phyloP scores from a whole-genome alignment of 2,797 vertebrate species.

The Bradypodion ventrale region DNA sequence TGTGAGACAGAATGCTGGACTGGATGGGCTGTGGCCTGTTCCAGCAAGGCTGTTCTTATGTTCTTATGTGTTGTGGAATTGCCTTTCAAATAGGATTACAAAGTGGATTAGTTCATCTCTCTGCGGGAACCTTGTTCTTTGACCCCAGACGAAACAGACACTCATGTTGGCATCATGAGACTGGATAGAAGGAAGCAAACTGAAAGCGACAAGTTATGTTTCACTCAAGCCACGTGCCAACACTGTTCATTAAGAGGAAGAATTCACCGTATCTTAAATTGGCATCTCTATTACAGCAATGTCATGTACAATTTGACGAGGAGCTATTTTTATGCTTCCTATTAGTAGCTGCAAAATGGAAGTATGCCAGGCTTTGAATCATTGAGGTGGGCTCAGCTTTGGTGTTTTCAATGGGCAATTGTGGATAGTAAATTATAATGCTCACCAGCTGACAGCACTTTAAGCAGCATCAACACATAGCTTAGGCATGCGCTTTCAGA shows the following conservation, averaged over 20 bases:
- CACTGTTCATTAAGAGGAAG: slow-evolving; percentile 20
- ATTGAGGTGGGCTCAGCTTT: slow-evolving; percentile 30
- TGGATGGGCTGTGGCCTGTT: no score
- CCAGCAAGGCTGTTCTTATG: no score
- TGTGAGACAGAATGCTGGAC: no score
- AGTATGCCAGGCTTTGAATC: slow-evolving; percentile 62
- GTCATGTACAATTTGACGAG: slow-evolving; percentile 55
- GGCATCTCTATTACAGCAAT: slow-evolving; percentile 61
- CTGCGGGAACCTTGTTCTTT: neutral
- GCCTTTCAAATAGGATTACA: slow-evolving; percentile 14
- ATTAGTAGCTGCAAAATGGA: slow-evolving; percentile 54
- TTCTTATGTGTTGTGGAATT: neutral
- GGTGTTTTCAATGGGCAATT: slow-evolving; percentile 54
- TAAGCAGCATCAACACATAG: slow-evolving; percentile 28
- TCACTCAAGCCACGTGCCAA: neutral
- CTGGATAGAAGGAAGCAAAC: neutral
- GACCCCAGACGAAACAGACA: neutral
- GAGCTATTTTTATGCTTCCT: slow-evolving; percentile 66
- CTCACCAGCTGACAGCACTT: slow-evolving; percentile 48
- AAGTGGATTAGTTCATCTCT: neutral
- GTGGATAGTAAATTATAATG: slow-evolving; percentile 58
- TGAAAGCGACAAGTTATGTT: slow-evolving; percentile 4
- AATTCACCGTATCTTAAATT: slow-evolving; percentile 46
- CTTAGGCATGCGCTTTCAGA: slow-evolving; percentile 44
- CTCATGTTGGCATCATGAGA: neutral